A percentile compares a stretch with the other conserved stretches of the same genome.
Evolutionary conservation across 2,888 invertebrate genomes (phyloP).

Genomic region (Drosophila fulvimacula): DNA sequence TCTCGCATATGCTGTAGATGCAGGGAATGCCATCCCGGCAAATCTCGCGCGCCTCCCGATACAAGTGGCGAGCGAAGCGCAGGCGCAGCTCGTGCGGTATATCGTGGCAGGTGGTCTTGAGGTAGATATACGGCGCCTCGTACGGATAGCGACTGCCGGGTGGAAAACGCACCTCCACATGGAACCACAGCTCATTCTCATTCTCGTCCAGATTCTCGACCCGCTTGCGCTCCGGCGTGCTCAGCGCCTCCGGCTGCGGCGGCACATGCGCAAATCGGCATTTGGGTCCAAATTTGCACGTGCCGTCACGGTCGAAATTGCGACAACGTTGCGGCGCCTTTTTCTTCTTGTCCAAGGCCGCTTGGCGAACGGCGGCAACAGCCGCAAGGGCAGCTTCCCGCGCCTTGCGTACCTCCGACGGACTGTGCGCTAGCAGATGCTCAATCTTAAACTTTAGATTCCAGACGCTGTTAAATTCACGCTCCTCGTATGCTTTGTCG

Average conservation of each 20-base stretch:
- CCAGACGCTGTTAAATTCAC: constrained; percentile 90
- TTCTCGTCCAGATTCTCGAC: constrained; percentile 69
- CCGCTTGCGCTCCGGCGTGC: constrained; percentile 50
- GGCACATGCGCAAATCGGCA: constrained; percentile 90
- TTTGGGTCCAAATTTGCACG: constrained; percentile 90
- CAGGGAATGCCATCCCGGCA: constrained; percentile 90
- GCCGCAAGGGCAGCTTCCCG: constrained; percentile 82
- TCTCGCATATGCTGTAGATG: constrained; percentile 89
- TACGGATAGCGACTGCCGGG: constrained; percentile 90
- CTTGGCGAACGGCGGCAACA: constrained; percentile 81
- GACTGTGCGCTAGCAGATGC: constrained; percentile 87
- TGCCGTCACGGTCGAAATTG: constrained; percentile 86
- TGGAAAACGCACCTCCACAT: constrained; percentile 91
- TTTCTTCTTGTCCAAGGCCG: constrained; percentile 66
- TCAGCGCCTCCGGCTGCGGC: constrained; percentile 58
- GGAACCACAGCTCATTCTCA: constrained; percentile 86
- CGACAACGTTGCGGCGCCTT: constrained; percentile 86
- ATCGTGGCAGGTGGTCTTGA: constrained; percentile 88
- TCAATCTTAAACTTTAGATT: constrained; percentile 88
- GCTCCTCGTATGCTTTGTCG: constrained; percentile 88
- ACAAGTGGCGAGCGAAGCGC: constrained; percentile 88
- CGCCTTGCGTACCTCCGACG: constrained; percentile 85
- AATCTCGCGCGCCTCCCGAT: constrained; percentile 88
- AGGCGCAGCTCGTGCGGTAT: constrained; percentile 88
- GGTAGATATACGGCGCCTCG: constrained; percentile 90